Percentiles rank a stretch among this genome's conserved stretches.
These are phyloP conservation scores for Columba livia DNA, from an alignment of 2,113 vertebrate genomes.

Conservation along the genomic window DNA sequence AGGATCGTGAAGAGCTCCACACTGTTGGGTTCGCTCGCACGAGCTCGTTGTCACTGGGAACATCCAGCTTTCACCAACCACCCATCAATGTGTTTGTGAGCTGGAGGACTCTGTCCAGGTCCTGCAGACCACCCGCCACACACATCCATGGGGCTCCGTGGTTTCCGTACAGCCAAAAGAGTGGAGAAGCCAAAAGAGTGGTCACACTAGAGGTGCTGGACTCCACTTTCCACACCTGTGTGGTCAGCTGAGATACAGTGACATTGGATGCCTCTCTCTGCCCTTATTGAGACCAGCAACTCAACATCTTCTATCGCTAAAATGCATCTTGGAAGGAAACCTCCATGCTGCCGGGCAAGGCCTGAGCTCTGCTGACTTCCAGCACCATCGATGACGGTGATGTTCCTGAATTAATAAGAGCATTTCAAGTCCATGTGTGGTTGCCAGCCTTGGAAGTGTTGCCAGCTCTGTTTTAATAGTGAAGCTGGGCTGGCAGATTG, in stretches of 20 bases:
- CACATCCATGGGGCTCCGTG: not conserved
- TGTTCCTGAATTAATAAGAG: not conserved
- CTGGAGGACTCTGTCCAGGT: not conserved
- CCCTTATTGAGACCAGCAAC: not conserved
- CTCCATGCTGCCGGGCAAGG: not conserved
- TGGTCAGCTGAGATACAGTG: not conserved
- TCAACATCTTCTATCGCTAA: not conserved
- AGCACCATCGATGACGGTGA: not conserved
- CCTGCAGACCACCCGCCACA: not conserved
- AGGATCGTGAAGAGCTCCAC: not conserved
- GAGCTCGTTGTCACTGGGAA: not conserved
- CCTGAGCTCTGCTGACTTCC: not conserved
- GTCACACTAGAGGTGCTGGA: not conserved
- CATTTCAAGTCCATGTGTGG: not conserved
- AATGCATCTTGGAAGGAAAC: not conserved
- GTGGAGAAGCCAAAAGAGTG: not conserved
- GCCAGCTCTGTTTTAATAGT: not conserved
- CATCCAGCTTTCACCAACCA: not conserved
- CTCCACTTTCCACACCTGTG: not conserved
- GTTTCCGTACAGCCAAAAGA: not conserved
- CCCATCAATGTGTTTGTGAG: not conserved
- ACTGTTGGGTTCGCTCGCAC: not conserved
- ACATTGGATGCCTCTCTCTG: not conserved
- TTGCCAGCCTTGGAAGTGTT: not conserved
- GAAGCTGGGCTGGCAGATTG: not conserved